These are phyloP conservation scores for Acanthosepion pharaonis DNA, from an alignment of 2,888 invertebrate genomes.

Conservation along the genomic window DNA sequence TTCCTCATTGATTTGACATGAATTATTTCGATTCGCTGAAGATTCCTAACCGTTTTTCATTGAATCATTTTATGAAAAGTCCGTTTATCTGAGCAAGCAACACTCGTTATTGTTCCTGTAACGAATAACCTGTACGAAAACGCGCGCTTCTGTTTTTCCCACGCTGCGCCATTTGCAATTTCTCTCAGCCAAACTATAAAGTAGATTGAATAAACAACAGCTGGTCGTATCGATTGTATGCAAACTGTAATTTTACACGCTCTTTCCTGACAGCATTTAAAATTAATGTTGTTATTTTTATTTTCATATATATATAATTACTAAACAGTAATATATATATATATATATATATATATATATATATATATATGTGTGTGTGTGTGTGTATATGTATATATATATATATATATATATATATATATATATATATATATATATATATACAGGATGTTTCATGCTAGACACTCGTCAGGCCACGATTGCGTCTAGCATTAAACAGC, in stretches of 20 bases:
- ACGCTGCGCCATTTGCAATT: neutral
- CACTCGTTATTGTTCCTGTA: neutral
- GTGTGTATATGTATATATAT: neutral
- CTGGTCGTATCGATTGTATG: neutral
- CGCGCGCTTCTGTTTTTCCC: neutral
- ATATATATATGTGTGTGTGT: conserved; percentile 12
- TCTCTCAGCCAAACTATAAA: neutral
- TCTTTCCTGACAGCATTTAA: neutral
- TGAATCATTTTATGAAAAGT: no score
- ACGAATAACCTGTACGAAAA: neutral
- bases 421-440: no score
- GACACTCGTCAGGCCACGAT: no score
- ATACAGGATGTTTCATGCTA: no score
- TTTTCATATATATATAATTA: neutral
- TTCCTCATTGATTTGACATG: neutral
- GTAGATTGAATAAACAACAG: neutral
- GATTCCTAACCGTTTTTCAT: neutral
- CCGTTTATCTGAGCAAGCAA: neutral
- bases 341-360: neutral
- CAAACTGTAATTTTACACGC: neutral
- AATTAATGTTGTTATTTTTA: neutral
- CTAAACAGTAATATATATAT: neutral
- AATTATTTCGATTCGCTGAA: no score
- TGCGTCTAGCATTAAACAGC: no score
- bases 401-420: neutral